A percentile compares a stretch with the other conserved stretches of the same genome.
These are phyloP conservation scores for Anniella stebbinsi DNA, from an alignment of 2,797 vertebrate genomes.

Conservation along the genomic window DNA sequence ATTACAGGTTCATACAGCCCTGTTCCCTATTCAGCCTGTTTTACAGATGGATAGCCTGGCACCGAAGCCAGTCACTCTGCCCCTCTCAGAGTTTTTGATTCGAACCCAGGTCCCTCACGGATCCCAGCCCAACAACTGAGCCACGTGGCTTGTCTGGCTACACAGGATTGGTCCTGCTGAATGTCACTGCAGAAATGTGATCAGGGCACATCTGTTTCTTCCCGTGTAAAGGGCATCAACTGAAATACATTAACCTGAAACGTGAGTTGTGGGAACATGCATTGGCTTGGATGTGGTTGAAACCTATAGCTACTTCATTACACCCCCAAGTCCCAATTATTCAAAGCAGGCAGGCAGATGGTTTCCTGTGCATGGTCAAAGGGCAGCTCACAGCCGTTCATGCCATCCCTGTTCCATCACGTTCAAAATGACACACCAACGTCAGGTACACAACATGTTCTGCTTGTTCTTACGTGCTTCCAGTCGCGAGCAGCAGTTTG, in stretches of 20 bases:
- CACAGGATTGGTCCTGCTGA: not conserved
- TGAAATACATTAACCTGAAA: not conserved
- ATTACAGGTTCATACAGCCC: not conserved
- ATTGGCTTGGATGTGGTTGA: not conserved
- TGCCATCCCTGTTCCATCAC: not conserved
- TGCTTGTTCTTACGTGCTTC: constrained; percentile 85
- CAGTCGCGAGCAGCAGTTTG: constrained; percentile 95
- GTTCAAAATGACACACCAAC: not conserved
- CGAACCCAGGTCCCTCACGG: not conserved
- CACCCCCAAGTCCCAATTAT: not conserved
- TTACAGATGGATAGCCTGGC: not conserved
- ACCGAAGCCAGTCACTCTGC: too few species aligned
- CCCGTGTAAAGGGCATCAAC: too few species aligned
- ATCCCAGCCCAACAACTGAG: not conserved
- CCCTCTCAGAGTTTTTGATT: not conserved
- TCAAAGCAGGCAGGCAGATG: not conserved
- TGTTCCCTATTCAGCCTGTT: not conserved
- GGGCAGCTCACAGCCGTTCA: too few species aligned
- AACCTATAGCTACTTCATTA: not conserved
- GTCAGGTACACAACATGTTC: not conserved
- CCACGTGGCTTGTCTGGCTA: not conserved
- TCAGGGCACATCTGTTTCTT: not conserved
- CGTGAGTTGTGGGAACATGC: not conserved
- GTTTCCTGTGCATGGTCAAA: not conserved
- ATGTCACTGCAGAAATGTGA: not conserved